phyloP scores from a whole-genome alignment of 2,888 invertebrate species.

The Himalopsyche japonica region DNA sequence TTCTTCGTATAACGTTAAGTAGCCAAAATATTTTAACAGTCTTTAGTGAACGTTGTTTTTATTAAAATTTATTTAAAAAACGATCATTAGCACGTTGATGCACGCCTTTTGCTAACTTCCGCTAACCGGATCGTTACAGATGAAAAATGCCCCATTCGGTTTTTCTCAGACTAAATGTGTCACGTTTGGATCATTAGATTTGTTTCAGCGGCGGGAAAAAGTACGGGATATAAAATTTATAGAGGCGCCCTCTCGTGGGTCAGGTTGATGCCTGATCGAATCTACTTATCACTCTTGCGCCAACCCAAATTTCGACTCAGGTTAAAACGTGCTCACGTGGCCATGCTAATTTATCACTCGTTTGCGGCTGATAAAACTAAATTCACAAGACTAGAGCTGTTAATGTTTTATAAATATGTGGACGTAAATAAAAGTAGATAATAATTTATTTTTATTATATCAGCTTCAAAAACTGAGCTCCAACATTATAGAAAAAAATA shows the following conservation, averaged over 20 bases:
- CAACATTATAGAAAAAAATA: no score
- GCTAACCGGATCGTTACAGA: constrained; percentile 23
- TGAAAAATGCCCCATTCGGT: constrained; percentile 26
- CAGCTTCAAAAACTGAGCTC: no score
- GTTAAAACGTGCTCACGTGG: neutral
- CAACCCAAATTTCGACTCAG: neutral
- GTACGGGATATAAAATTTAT: neutral
- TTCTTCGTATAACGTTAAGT: no score
- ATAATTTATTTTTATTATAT: no score
- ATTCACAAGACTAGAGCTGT: neutral
- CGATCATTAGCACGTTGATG: neutral
- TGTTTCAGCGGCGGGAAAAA: constrained; percentile 11
- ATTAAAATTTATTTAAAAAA: no score
- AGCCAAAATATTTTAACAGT: no score
- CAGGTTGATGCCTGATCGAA: neutral
- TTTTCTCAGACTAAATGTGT: constrained; percentile 28
- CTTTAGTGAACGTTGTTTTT: no score
- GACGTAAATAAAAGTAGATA: no score
- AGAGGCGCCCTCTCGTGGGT: neutral
- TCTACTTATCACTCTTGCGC: neutral
- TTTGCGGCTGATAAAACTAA: neutral
- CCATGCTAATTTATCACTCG: neutral
- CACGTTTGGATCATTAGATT: constrained; percentile 33
- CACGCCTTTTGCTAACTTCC: neutral
- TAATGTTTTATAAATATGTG: neutral